phyloP scores from a whole-genome alignment of 1,140 invertebrate species.

The Triops cancriformis region DNA sequence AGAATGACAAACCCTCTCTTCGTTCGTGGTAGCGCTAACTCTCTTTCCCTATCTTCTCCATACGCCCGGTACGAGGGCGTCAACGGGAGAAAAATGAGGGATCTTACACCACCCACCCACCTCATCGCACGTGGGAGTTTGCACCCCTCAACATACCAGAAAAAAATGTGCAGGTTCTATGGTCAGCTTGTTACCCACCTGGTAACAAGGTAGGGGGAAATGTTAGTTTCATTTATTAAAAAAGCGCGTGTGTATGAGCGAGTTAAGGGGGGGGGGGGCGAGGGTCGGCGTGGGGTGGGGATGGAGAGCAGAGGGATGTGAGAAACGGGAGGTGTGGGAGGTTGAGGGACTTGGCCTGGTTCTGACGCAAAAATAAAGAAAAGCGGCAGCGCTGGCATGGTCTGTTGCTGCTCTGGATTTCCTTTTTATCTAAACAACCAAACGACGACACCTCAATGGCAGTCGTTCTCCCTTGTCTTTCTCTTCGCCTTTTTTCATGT shows the following conservation, averaged over 20 bases:
- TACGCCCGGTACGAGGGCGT: not conserved
- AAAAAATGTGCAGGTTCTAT: not conserved
- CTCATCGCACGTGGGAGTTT: not conserved
- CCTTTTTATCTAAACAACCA: conserved; percentile 11
- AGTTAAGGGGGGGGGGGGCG: not conserved
- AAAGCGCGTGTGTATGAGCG: not conserved
- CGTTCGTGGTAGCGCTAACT: not conserved
- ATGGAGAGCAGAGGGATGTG: too few species aligned
- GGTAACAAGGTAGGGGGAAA: not conserved
- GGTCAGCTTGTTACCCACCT: not conserved
- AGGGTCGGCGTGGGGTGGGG: too few species aligned
- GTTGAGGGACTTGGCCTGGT: not conserved
- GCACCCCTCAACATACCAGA: not conserved
- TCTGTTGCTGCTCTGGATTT: not conserved
- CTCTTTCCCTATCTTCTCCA: not conserved
- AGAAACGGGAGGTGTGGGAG: too few species aligned
- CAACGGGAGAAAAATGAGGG: not conserved
- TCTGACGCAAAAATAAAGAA: not conserved
- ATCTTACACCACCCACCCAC: not conserved
- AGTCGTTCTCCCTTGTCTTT: not conserved
- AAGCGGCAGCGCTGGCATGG: not conserved
- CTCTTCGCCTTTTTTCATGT: not conserved
- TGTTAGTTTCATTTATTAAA: not conserved
- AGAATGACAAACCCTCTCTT: not conserved
- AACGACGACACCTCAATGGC: not conserved